Conservation (phyloP, 1,140 invertebrate species). For the Saccostrea cuccullata region DNA sequence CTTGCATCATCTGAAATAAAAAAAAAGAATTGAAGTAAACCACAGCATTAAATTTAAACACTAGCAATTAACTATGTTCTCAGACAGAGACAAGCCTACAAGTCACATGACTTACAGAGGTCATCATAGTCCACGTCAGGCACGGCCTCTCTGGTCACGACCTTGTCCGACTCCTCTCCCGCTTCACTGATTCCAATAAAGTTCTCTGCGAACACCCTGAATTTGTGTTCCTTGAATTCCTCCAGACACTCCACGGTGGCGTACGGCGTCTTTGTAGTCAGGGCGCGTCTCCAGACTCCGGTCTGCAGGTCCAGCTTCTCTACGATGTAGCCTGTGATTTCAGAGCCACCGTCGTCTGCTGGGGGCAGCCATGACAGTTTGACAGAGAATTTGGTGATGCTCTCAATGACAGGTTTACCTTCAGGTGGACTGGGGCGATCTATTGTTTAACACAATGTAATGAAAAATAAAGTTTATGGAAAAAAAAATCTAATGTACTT, state of each 20-base stretch:
- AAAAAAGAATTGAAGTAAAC: background rate
- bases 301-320: constrained; percentile 94
- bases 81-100: background rate
- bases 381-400: constrained; percentile 96
- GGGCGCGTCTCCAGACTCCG: constrained; percentile 96
- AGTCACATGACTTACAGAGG: constrained; percentile 68
- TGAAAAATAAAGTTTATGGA: too few relatives aligned
- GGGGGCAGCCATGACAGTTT: constrained; percentile 94
- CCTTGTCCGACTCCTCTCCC: constrained; percentile 76
- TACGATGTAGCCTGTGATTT: constrained; percentile 96
- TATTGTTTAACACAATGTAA: constrained; percentile 64
- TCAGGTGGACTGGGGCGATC: constrained; percentile 91
- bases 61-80: background rate
- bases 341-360: constrained; percentile 93
- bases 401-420: constrained; percentile 94
- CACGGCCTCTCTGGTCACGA: constrained; percentile 82
- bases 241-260: constrained; percentile 83
- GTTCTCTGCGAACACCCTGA: constrained; percentile 98
- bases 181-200: constrained; percentile 97
- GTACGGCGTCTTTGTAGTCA: constrained; percentile 92
- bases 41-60: background rate
- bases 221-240: constrained; percentile 92
- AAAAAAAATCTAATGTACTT: too few relatives aligned
- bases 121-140: constrained; percentile 74
- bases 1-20: constrained; percentile 67